phyloP scores from a whole-genome alignment of 2,113 vertebrate genomes.

The Oceanodroma tethys region DNA sequence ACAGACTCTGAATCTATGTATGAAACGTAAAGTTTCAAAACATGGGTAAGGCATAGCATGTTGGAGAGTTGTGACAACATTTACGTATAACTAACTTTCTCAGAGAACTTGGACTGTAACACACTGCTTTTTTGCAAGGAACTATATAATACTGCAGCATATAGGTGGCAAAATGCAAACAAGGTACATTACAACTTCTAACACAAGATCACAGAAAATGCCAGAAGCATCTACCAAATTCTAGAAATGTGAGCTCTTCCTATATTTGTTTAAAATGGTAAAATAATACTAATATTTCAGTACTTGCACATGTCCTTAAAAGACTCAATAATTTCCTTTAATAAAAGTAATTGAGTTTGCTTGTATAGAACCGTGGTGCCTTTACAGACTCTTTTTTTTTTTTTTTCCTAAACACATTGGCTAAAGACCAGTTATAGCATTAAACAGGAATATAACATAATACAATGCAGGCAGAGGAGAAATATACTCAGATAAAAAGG shows the following conservation, averaged over 20 bases:
- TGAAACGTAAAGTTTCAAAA: not conserved
- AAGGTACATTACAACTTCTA: not conserved
- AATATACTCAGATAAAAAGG: not conserved
- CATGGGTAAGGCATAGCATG: not conserved
- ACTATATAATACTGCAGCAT: not conserved
- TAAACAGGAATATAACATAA: not conserved
- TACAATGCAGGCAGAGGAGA: not conserved
- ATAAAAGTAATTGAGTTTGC: not conserved
- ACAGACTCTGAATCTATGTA: not conserved
- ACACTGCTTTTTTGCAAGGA: not conserved
- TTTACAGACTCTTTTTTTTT: not conserved
- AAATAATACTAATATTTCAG: not conserved
- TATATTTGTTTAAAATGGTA: not conserved
- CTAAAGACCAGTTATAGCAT: not conserved
- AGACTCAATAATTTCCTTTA: not conserved
- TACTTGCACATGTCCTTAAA: not conserved
- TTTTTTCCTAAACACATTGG: not conserved
- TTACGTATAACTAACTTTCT: not conserved
- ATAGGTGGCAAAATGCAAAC: not conserved
- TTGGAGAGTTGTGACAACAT: not conserved
- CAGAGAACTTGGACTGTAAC: not conserved
- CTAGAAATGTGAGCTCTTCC: not conserved
- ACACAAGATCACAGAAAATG: not conserved
- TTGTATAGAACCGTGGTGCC: not conserved
- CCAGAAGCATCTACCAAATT: not conserved